Base-by-base conservation (phyloP, 2,888 invertebrate genomes). In the Kryphioiulus occultus region DNA sequence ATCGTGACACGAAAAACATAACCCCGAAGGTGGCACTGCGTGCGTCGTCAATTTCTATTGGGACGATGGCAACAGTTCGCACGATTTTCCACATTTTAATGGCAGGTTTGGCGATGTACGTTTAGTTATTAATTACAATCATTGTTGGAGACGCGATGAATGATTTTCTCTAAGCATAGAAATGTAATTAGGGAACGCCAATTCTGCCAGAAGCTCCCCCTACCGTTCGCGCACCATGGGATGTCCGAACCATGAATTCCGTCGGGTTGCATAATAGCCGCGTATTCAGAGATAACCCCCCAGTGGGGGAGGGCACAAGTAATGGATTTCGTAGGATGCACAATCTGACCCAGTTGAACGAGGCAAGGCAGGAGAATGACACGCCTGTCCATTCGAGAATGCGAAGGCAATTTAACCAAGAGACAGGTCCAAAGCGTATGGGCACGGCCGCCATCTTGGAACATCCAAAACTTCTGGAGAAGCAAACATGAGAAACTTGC, bases 91-190 rank as follows among this genome's bases (percentile, higher is more conserved):
- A 59, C 5, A 4, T 59, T 59, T 59, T 59, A 59, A 59, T 59
- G 53, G n/a, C 19, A 59, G 53, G 53, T 59, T 59, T n/a, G 53
- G 19, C 53, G 53, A 59, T 19, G 53, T 59, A 59, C 53, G n/a
- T 59, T 59, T 59, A 59, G 53, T 59, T 59, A 59, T 59, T 59
- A 59, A 59, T 59, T 59, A 59, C 53, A 59, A 59, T 59, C 53
- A 59, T 59, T 59, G 53, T 59, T 59, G 53, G 53, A n/a, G 53
- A 59, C 53, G 53, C 53, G 53, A 59, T 59, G 53, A 59, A 59
- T 59, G 53, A 59, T 59, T 59, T 59, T 59, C 53, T 59, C 53
- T 59, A n/a, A 19, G 53, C 53, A 59, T 59, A 59, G 53, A 59
- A 59, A 59, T 59, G 53, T 59, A 59, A 59, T 59, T 59, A 59